Evolutionary conservation across 2,888 invertebrate species (phyloP), one percentile per base, ranked within the genome.

Genomic region (Eremobia ochroleuca): DNA sequence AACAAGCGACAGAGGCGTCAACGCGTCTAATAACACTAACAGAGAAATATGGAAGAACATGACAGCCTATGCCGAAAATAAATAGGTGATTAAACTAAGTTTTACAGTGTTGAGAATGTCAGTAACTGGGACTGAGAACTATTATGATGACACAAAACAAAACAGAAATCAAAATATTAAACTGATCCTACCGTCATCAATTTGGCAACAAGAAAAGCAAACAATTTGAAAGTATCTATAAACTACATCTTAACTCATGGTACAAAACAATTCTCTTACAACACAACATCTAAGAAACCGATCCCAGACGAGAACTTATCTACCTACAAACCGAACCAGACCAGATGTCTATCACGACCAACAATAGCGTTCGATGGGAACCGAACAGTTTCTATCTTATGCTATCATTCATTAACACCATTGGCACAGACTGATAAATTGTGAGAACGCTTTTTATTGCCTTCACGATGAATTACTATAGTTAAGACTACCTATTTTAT

Each of bases 291-390:
- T 62, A 67, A 58, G 31, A 73, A 43, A 71, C 34, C 15, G 46
- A 70, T 71, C 62, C 52, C 64, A 85, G 52, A 68, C 78, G 18
- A 46, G 34, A 34, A 75, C 31, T 25, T 76, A 40, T 49, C 61
- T 52, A 46, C 61, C 37, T 28, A 15, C 37, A 21, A 65, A 37
- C 58, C 21, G 74, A 90, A 87, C 79, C 87, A 87, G 90, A 72
- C 67, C 87, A 89, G 83, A 85, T 79, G 82, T 81, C 81, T 83
- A 87, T 88, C 84, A 79, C 8, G 13, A 25, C 4, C 9, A 77
- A 85, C 86, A 87, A 90, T 87, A 81, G 83, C 62, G 66, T 79
- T 69, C 80, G 81, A 84, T 89, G 89, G 77, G 88, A 89, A 85
- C 81, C 58, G 43, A 79, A 66, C 79, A 11, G 66, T 82, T 79